phyloP scores from a whole-genome alignment of 92 coral and sea anemone genomes.

The Parazoanthus swiftii region DNA sequence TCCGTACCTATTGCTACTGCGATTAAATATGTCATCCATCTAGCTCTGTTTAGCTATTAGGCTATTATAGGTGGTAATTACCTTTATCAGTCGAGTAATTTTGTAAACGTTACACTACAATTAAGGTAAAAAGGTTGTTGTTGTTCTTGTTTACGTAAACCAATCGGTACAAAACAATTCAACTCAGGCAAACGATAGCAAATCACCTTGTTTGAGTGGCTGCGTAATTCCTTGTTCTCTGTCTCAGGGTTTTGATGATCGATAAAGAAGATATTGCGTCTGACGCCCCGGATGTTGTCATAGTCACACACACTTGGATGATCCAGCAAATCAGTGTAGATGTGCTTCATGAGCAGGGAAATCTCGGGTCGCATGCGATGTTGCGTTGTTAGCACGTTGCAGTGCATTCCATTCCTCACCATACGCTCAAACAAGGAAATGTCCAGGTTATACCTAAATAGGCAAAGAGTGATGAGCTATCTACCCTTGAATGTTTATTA shows the following conservation, averaged over 20 bases:
- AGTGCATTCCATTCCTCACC: constrained; percentile 82
- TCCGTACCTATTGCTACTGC: no score
- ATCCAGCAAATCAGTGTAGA: constrained; percentile 71
- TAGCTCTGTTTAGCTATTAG: no score
- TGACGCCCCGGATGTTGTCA: constrained; percentile 61
- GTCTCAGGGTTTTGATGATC: constrained; percentile 70
- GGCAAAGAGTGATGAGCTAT: neutral
- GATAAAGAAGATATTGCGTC: constrained; percentile 68
- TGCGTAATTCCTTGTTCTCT: constrained; percentile 64
- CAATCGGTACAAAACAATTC: no score
- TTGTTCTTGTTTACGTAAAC: no score
- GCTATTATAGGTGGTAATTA: no score
- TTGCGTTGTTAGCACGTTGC: constrained; percentile 70
- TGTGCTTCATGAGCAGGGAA: constrained; percentile 64
- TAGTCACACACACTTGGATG: constrained; percentile 61
- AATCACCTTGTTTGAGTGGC: constrained; percentile 67
- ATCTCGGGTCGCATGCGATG: constrained; percentile 95
- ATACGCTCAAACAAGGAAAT: constrained; percentile 88
- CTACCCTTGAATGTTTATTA: no score
- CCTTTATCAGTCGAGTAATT: no score
- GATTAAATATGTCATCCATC: no score
- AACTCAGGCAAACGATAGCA: no score
- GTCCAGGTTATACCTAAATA: constrained; percentile 52
- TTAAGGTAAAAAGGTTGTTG: no score
- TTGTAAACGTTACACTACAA: no score